phyloP scores from a whole-genome alignment of 2,888 invertebrate species.

The Calameuta idolon region DNA sequence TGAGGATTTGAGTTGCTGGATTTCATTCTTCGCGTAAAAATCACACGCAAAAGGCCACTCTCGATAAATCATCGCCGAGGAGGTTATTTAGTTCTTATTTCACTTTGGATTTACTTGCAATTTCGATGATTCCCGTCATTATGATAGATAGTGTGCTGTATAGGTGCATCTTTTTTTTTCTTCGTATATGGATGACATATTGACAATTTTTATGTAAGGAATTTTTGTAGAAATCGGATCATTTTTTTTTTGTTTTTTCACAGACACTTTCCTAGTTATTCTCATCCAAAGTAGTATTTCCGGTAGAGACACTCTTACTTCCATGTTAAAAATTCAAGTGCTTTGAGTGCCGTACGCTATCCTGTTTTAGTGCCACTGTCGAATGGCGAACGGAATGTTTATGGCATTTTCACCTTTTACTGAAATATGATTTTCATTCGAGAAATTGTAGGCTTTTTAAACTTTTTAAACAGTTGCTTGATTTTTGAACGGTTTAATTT shows the following conservation, averaged over 20 bases:
- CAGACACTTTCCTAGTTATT: constrained; percentile 9
- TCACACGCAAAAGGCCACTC: neutral
- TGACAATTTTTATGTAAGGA: neutral
- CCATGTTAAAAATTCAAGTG: constrained; percentile 8
- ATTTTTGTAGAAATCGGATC: too few relatives aligned
- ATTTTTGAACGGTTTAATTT: neutral
- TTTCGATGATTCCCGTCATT: neutral
- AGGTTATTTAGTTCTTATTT: neutral
- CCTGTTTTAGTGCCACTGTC: neutral
- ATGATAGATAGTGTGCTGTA: neutral
- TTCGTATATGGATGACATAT: neutral
- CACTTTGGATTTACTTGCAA: neutral
- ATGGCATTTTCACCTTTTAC: neutral
- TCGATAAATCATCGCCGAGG: neutral
- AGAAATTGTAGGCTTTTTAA: neutral
- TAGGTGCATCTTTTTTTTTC: neutral
- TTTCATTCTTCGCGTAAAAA: neutral
- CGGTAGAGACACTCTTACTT: constrained; percentile 14
- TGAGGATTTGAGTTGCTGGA: neutral
- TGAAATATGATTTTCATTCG: neutral
- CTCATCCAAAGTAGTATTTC: constrained; percentile 16
- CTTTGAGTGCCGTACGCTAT: neutral
- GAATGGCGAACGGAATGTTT: constrained; percentile 1
- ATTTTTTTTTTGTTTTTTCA: neutral
- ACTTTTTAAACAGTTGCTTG: neutral